Evolutionary conservation across 2,888 invertebrate species (phyloP).

Genomic region (Acholoe squamosa): DNA sequence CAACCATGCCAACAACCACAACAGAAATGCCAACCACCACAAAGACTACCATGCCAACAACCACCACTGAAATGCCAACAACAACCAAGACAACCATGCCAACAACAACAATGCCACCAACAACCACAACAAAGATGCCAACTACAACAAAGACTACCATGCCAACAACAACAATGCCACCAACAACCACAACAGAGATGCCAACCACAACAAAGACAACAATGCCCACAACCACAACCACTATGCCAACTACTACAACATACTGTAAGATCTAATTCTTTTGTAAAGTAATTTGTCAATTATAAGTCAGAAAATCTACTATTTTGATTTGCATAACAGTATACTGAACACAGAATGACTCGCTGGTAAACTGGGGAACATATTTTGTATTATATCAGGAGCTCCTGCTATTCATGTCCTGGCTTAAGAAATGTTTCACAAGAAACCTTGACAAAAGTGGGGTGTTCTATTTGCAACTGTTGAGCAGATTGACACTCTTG

Average conservation of each 20-base stretch:
- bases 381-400: too few relatives aligned
- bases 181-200: background rate
- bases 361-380: too few relatives aligned
- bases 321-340: too few relatives aligned
- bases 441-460: too few relatives aligned
- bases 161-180: background rate
- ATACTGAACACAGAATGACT: too few relatives aligned
- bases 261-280: background rate
- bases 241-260: background rate
- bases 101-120: background rate
- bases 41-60: slow-evolving; percentile 1
- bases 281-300: too few relatives aligned
- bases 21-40: background rate
- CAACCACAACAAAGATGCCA: background rate
- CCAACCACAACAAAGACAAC: background rate
- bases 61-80: background rate
- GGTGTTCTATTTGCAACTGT: too few relatives aligned
- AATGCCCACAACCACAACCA: background rate
- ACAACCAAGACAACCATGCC: background rate
- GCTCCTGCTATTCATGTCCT: too few relatives aligned
- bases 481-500: too few relatives aligned
- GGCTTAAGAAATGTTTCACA: too few relatives aligned
- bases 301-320: slow-evolving; percentile 8
- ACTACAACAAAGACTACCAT: background rate
- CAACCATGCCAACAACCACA: background rate